Conservation (phyloP, 2,113 vertebrate species). For the Ursus arctos region DNA sequence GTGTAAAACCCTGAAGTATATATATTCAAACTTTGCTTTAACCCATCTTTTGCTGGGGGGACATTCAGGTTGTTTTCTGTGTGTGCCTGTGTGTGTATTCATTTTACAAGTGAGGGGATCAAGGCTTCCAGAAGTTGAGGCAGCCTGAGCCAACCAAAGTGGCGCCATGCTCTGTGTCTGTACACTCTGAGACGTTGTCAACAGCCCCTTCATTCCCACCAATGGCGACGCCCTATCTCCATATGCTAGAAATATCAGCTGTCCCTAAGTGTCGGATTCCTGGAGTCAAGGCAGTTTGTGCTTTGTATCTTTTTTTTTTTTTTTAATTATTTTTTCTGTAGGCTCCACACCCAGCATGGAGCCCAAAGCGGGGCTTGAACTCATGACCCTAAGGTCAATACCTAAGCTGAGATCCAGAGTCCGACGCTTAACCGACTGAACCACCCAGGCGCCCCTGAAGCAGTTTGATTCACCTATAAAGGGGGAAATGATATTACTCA, state of each 20-base stretch:
- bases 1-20: slow-evolving; percentile 5
- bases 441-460: not conserved
- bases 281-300: not conserved
- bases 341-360: not conserved
- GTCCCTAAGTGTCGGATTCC: not conserved
- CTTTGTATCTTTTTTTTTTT: not conserved
- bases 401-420: not conserved
- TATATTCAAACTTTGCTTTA: slow-evolving; percentile 44
- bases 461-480: not conserved
- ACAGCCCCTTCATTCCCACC: not conserved
- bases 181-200: not conserved
- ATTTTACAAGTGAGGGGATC: not conserved
- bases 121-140: not conserved
- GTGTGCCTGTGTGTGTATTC: not conserved
- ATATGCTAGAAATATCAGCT: not conserved
- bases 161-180: not conserved
- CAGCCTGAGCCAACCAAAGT: not conserved
- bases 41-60: not conserved
- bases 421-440: not conserved
- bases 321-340: not conserved
- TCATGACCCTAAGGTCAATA: not conserved
- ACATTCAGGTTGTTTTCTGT: not conserved
- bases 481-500: slow-evolving; percentile 3
- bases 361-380: not conserved
- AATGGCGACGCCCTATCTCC: not conserved